Evolutionary conservation across 2,888 invertebrate genomes (phyloP).

Genomic region (Mesorhabditis spiculigera): DNA sequence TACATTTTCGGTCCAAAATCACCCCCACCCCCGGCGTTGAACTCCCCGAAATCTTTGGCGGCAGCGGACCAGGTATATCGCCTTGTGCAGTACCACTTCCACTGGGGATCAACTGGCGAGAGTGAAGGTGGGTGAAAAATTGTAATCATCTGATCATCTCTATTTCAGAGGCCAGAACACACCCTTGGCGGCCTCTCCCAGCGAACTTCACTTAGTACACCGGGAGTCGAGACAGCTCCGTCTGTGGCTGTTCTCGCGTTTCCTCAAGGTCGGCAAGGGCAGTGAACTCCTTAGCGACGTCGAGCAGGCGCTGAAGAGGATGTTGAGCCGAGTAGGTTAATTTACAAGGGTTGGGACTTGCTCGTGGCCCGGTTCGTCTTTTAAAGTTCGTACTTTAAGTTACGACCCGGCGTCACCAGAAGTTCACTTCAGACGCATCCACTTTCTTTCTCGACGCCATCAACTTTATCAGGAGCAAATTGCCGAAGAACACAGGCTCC

Average conservation of each 20-base stretch:
- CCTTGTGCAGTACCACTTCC: constrained; percentile 56
- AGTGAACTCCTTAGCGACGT: constrained; percentile 29
- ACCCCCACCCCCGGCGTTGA: constrained; percentile 37
- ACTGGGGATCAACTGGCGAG: constrained; percentile 54
- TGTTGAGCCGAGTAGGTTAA: constrained; percentile 7
- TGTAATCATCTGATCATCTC: no score
- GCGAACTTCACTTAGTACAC: constrained; percentile 54
- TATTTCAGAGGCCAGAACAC: constrained; percentile 48
- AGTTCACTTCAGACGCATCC: constrained; percentile 15
- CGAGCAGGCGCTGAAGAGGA: constrained; percentile 17
- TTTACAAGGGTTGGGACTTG: no score
- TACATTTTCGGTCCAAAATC: constrained; percentile 48
- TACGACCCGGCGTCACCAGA: no score
- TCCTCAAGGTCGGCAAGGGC: constrained; percentile 40
- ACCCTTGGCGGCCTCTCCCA: constrained; percentile 43
- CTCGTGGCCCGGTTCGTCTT: no score
- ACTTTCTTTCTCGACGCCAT: constrained; percentile 30
- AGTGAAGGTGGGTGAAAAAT: constrained; percentile 29
- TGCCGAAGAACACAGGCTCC: constrained; percentile 38
- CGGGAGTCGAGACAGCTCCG: constrained; percentile 45
- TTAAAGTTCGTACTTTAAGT: no score
- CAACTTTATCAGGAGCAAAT: constrained; percentile 34
- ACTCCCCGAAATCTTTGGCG: constrained; percentile 52
- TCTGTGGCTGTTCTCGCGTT: constrained; percentile 52
- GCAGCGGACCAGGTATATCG: constrained; percentile 51